A percentile compares a stretch with the other conserved stretches of the same genome.
phyloP scores from a whole-genome alignment of 2,797 vertebrate genomes.

The Pseudopleuronectes americanus region DNA sequence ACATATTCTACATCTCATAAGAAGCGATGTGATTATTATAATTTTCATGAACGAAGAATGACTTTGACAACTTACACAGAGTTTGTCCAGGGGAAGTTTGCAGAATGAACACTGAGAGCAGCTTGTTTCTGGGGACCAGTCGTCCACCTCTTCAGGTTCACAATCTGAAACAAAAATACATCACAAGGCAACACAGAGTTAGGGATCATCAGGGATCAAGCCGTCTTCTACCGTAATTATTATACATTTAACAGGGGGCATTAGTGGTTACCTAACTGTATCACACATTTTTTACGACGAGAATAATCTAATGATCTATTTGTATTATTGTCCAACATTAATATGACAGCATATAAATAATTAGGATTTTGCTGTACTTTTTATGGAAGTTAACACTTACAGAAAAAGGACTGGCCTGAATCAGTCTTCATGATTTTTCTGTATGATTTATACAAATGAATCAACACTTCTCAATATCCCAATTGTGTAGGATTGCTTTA shows the following conservation, averaged over 20 bases:
- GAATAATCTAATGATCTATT: not conserved
- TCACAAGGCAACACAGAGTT: not conserved
- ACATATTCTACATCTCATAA: not conserved
- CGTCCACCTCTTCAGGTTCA: constrained; percentile 95
- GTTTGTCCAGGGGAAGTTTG: constrained; percentile 94
- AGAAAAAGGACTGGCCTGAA: not conserved
- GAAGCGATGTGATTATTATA: not conserved
- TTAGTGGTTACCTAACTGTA: not conserved
- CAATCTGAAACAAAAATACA: constrained; percentile 88
- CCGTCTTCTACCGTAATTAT: not conserved
- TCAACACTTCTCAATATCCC: not conserved
- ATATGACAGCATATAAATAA: not conserved
- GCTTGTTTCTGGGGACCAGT: constrained; percentile 96
- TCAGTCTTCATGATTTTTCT: not conserved
- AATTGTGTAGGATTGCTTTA: not conserved
- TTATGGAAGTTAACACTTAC: not conserved
- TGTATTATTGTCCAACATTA: not conserved
- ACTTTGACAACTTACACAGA: constrained; percentile 87
- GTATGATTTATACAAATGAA: not conserved
- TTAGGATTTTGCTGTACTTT: not conserved
- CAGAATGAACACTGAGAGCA: constrained; percentile 91
- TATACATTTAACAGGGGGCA: not conserved
- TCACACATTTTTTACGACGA: not conserved
- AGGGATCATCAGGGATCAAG: not conserved
- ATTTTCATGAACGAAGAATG: not conserved